Evolutionary conservation across 2,888 invertebrate genomes (phyloP), one percentile per base, ranked within the genome.

Genomic region (Brassicogethes aeneus): DNA sequence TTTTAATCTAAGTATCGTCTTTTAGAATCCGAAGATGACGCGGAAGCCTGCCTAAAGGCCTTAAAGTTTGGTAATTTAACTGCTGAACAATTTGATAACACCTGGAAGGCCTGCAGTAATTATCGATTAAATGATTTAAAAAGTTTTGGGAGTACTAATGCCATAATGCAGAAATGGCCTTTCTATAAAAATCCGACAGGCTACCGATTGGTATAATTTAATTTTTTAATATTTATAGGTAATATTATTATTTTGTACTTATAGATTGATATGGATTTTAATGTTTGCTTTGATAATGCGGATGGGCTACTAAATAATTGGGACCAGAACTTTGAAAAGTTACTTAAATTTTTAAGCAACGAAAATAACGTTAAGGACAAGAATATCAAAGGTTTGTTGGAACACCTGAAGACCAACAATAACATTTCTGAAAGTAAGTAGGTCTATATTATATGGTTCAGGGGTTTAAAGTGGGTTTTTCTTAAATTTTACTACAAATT

Each of bases 31-130:
- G 48, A 48, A 39, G 36, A 34, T 2, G 43, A 45, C 32, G 43
- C 41, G 2, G 48, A 48, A 30, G 32, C 5, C n/a, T 45, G 44
- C 35, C 3, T 47, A 3, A 37, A 35, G 13, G 15, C 40, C 3
- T 32, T 51, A 12, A 50, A 46, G 34, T 39, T 3, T 44, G 47
- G 30, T 31, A 50, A 33, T n/a, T n/a, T n/a, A n/a, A n/a, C n/a
- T n/a, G n/a, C n/a, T n/a, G n/a, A n/a, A n/a, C n/a, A n/a, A n/a
- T 51, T 51, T 34, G 51, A 50, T 23, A 10, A 16, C 12, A 37
- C 13, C 15, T 52, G 50, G 48, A 45, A 49, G 41, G 48, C 50
- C 3, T 50, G 52, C 30, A 34, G 34, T 5, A 41, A 43, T 34
- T 45, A 35, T 30, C 39, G 46, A 10, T 30, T 42, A 3, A 32